phyloP scores from a whole-genome alignment of 37 sponge, comb jelly and placozoan genomes.

The Agelas oroides region DNA sequence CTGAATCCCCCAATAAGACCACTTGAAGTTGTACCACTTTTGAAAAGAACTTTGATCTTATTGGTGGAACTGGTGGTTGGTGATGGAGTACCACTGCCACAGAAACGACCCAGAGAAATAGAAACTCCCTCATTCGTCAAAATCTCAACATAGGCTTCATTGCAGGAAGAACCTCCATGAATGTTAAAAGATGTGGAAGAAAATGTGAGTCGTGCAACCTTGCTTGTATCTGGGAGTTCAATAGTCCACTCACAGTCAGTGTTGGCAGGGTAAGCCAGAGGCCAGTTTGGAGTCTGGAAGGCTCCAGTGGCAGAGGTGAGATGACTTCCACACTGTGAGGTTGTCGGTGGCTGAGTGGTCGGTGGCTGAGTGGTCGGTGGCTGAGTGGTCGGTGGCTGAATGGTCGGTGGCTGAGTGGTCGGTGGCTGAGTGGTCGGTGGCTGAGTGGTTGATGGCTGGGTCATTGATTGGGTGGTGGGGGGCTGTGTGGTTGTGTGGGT shows the following conservation, averaged over 20 bases:
- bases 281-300: constrained; percentile 40
- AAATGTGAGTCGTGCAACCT: constrained; percentile 32
- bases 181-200: constrained; percentile 8
- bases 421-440: no score
- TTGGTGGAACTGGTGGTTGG: neutral
- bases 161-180: constrained; percentile 21
- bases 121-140: neutral
- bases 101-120: constrained; percentile 1
- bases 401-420: no score
- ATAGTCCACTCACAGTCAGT: constrained; percentile 64
- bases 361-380: neutral
- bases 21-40: neutral
- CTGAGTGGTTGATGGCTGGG: no score
- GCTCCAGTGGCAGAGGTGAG: constrained; percentile 1
- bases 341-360: neutral
- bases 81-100: neutral
- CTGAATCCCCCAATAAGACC: constrained; percentile 11
- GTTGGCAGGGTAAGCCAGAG: constrained; percentile 24
- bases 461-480: no score
- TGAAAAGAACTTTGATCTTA: constrained; percentile 9
- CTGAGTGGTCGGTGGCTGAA: no score
- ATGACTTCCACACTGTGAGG: constrained; percentile 14
- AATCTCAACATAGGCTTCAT: constrained; percentile 26
- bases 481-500: no score
- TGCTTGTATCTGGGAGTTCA: constrained; percentile 3